Evolutionary conservation across 2,797 vertebrate genomes (phyloP).

Genomic region (Eidolon dupreanum): DNA sequence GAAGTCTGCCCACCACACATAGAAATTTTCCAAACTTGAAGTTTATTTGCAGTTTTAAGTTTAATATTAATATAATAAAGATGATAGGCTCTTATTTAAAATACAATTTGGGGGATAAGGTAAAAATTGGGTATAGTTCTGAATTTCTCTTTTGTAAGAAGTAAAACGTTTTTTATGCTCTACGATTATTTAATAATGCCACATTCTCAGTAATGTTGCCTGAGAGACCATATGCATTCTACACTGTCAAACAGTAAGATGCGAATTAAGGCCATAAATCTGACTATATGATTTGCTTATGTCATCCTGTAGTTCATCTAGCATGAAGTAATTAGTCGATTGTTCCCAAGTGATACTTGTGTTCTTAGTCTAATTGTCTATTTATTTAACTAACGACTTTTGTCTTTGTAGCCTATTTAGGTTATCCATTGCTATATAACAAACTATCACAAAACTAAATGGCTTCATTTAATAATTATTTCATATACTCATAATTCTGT

Average conservation of each 20-base stretch:
- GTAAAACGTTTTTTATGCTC: not conserved
- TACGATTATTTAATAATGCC: not conserved
- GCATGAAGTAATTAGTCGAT: conserved; percentile 32
- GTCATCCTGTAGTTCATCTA: not conserved
- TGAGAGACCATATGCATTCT: not conserved
- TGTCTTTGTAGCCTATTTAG: not conserved
- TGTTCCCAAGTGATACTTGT: conserved; percentile 37
- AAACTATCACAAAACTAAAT: not conserved
- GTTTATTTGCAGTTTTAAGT: not conserved
- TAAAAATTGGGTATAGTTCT: not conserved
- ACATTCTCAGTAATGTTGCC: not conserved
- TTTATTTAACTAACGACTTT: conserved; percentile 41
- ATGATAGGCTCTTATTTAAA: not conserved
- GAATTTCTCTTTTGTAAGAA: not conserved
- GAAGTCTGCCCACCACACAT: not conserved
- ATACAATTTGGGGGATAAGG: not conserved
- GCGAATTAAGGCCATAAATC: conserved; percentile 39
- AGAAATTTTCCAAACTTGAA: conserved; percentile 15
- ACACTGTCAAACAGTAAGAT: not conserved
- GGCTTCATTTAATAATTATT: not conserved
- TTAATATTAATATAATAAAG: not conserved
- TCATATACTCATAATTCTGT: not conserved
- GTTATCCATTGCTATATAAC: not conserved
- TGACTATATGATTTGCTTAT: conserved; percentile 26
- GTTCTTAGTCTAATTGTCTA: conserved; percentile 21